These are phyloP conservation scores for Hyphantria cunea DNA, from an alignment of 1,140 invertebrate genomes.

Conservation along the genomic window DNA sequence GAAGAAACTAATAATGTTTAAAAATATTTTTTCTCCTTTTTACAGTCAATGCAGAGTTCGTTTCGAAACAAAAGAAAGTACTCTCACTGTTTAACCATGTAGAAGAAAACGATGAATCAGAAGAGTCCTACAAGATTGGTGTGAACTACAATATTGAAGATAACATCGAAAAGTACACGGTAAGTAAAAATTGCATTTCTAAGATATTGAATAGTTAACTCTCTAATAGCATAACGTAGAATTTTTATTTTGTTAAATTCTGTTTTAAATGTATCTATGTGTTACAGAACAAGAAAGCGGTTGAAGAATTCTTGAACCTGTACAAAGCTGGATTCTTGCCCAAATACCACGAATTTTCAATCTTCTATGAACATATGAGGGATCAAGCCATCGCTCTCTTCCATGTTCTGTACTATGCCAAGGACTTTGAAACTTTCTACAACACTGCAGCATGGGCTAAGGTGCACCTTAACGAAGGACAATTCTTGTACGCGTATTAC, in stretches of 20 bases:
- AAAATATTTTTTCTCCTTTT: not conserved
- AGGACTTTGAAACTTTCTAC: constrained; percentile 83
- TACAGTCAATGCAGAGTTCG: constrained; percentile 45
- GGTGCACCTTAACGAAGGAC: constrained; percentile 83
- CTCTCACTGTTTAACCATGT: constrained; percentile 46
- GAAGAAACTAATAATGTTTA: no score
- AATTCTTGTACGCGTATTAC: constrained; percentile 83
- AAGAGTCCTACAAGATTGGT: constrained; percentile 31
- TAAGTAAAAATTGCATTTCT: constrained; percentile 19
- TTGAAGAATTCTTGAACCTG: constrained; percentile 80
- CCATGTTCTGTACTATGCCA: constrained; percentile 82
- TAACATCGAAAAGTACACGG: constrained; percentile 34
- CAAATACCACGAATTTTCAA: constrained; percentile 80
- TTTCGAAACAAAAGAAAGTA: constrained; percentile 45
- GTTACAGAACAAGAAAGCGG: constrained; percentile 75
- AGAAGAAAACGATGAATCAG: constrained; percentile 33
- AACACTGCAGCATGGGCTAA: constrained; percentile 84
- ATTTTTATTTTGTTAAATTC: no score
- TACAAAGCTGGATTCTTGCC: constrained; percentile 79
- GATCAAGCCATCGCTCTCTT: constrained; percentile 82
- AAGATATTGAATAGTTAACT: no score
- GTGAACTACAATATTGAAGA: constrained; percentile 49
- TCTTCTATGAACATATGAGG: constrained; percentile 80
- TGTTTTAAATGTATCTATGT: not conserved
- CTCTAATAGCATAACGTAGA: not conserved